These are phyloP conservation scores for Drepanosiphum platanoidis DNA, from an alignment of 2,888 invertebrate genomes.

Conservation along the genomic window DNA sequence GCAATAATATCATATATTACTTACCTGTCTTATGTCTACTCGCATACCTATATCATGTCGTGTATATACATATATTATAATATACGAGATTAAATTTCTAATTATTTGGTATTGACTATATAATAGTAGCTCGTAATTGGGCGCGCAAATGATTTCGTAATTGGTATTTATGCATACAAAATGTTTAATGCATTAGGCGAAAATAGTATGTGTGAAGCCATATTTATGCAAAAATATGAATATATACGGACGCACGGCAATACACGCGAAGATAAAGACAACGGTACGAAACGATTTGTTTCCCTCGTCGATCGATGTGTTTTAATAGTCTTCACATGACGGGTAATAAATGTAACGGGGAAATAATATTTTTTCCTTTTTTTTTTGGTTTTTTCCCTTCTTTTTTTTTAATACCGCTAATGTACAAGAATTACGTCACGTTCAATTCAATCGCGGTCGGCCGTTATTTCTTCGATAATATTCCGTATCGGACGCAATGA, in stretches of 20 bases:
- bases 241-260: background rate
- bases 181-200: background rate
- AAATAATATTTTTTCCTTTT: too few relatives aligned
- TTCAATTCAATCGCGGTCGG: background rate
- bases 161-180: background rate
- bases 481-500: background rate
- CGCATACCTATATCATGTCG: background rate
- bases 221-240: background rate
- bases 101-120: background rate
- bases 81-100: background rate
- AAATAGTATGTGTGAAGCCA: background rate
- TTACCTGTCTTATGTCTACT: too few relatives aligned
- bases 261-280: background rate
- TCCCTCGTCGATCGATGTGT: background rate
- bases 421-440: background rate
- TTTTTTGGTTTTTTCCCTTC: too few relatives aligned
- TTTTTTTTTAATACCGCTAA: too few relatives aligned
- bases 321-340: too few relatives aligned
- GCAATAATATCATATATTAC: background rate
- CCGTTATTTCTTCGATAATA: background rate
- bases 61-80: background rate
- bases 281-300: background rate
- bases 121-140: background rate
- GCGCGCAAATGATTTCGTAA: background rate
- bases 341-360: too few relatives aligned